A percentile compares a stretch with the other conserved stretches of the same genome.
phyloP scores from a whole-genome alignment of 2,888 invertebrate species.

The Punctoribates punctum region DNA sequence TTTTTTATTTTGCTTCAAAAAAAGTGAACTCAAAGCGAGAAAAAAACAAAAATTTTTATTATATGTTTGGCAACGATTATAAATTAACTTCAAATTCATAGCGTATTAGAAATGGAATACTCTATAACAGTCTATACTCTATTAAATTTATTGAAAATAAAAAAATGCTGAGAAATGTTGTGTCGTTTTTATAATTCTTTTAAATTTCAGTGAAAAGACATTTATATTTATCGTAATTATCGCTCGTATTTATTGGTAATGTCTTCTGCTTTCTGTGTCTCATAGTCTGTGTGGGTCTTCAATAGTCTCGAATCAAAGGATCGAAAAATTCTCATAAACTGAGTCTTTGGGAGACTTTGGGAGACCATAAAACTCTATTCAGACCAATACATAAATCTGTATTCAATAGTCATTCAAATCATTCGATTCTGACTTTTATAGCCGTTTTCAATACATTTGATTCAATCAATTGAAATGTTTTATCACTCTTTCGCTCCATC shows the following conservation, averaged over 20 bases:
- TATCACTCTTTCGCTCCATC: constrained; percentile 12
- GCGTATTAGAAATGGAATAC: not conserved
- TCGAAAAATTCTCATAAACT: too few species aligned
- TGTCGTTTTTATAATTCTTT: not conserved
- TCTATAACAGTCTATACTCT: not conserved
- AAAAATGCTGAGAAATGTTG: not conserved
- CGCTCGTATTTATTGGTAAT: constrained; percentile 31
- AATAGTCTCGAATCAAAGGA: not conserved
- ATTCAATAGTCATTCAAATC: too few species aligned
- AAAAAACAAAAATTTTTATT: not conserved
- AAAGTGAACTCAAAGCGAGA: not conserved
- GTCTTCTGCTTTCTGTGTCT: not conserved
- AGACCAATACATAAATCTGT: too few species aligned
- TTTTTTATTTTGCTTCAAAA: not conserved
- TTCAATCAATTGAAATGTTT: constrained; percentile 17
- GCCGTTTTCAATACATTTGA: not conserved
- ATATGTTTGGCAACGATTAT: constrained; percentile 27
- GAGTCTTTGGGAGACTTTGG: too few species aligned
- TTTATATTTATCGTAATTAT: constrained; percentile 9
- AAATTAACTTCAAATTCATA: constrained; percentile 32
- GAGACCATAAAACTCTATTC: too few species aligned
- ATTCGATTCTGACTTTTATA: too few species aligned
- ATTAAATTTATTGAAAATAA: not conserved
- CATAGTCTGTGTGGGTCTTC: not conserved
- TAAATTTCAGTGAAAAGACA: not conserved